Conservation (phyloP, 1,140 invertebrate genomes). For the Lepidurus packardi region DNA sequence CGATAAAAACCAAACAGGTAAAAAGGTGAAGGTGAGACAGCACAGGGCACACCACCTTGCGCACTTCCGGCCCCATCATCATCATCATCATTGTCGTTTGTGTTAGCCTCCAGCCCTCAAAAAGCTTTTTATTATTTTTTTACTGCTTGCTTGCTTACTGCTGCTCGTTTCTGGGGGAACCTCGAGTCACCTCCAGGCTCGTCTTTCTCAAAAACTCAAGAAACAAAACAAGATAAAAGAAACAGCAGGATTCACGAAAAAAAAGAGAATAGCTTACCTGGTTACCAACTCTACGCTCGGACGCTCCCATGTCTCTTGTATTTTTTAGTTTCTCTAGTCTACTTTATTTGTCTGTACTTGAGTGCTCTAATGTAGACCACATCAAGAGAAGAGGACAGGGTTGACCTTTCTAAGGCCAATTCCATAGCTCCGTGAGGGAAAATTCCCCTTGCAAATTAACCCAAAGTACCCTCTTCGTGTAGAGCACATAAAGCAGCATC, state of each 20-base stretch:
- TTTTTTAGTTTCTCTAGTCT: neutral
- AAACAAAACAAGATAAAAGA: neutral
- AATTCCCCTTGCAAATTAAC: constrained; percentile 19
- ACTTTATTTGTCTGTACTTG: neutral
- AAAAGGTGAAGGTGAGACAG: constrained; percentile 19
- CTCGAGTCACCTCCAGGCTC: neutral
- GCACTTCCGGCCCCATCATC: constrained; percentile 7
- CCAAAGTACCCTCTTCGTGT: neutral
- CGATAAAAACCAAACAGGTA: neutral
- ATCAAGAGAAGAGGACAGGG: neutral
- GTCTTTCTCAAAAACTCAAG: neutral
- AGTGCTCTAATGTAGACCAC: neutral
- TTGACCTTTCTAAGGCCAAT: neutral
- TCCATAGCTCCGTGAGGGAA: neutral
- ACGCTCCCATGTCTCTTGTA: neutral
- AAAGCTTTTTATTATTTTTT: constrained; percentile 3
- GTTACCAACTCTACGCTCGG: constrained; percentile 7
- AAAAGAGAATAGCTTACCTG: neutral
- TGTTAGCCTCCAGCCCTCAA: neutral
- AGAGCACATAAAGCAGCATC: neutral
- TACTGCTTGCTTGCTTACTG: too few relatives aligned
- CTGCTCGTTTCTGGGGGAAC: neutral
- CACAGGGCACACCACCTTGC: neutral
- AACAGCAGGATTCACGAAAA: neutral
- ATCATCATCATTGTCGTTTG: constrained; percentile 8